Evolutionary conservation across 1,140 invertebrate species (phyloP).

Genomic region (Megathymus violae): DNA sequence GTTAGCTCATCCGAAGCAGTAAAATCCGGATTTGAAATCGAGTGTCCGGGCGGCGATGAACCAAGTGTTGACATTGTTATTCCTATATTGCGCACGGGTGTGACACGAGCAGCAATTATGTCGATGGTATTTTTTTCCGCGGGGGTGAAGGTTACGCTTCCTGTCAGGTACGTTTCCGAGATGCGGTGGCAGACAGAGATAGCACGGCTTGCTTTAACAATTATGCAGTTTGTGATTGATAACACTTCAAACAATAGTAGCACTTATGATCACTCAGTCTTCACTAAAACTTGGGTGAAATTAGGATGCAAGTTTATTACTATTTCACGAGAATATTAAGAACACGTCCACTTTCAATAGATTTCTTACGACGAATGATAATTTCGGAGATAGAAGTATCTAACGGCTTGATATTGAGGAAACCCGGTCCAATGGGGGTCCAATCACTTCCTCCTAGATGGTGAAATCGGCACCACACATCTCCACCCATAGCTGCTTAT

Average conservation of each 20-base stretch:
- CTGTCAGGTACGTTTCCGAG: conserved; percentile 1
- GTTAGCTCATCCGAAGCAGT: not conserved
- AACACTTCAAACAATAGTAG: no score
- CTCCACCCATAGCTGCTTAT: no score
- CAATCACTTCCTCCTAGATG: no score
- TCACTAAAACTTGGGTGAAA: not conserved
- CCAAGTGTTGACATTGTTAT: conserved; percentile 3
- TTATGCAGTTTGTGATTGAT: conserved; percentile 1
- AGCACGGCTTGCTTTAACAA: not conserved
- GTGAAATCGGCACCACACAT: no score
- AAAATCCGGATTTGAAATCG: conserved; percentile 4
- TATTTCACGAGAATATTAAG: conserved; percentile 9
- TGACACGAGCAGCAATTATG: conserved; percentile 6
- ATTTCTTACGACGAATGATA: not conserved
- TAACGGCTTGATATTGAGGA: no score
- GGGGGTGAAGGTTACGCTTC: not conserved
- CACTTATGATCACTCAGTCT: not conserved
- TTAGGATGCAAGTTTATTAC: conserved; percentile 7
- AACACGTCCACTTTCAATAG: conserved; percentile 21
- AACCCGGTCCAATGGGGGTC: no score
- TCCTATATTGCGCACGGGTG: not conserved
- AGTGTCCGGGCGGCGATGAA: conserved; percentile 6
- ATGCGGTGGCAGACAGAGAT: conserved; percentile 4
- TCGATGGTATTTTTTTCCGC: conserved; percentile 1
- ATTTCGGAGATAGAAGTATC: no score